Conservation (phyloP, 2,113 vertebrate genomes). For the Aspidoscelis tigris region DNA sequence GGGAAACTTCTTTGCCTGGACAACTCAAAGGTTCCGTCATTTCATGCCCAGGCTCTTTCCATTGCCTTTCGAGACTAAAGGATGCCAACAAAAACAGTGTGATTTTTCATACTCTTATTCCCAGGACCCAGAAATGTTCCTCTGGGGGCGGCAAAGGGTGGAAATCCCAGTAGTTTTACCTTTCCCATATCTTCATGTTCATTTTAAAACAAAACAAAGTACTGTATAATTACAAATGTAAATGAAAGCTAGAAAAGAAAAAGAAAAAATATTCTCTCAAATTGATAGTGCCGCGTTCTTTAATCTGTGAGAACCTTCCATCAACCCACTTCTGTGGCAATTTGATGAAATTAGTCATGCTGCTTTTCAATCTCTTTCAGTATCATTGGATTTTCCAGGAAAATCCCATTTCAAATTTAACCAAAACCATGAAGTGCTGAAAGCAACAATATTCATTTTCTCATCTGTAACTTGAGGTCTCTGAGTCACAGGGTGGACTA, state of each 20-base stretch:
- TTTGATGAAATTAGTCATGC: slow-evolving; percentile 7
- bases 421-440: slow-evolving; percentile 3
- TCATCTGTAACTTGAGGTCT: slow-evolving; percentile 7
- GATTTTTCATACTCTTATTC: too few species aligned
- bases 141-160: neutral
- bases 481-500: slow-evolving; percentile 9
- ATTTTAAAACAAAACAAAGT: neutral
- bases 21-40: too few species aligned
- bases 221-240: neutral
- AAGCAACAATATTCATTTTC: neutral
- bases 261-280: neutral
- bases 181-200: neutral
- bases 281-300: neutral
- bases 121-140: neutral
- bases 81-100: too few species aligned
- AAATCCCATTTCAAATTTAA: neutral
- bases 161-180: neutral
- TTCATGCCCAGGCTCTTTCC: too few species aligned
- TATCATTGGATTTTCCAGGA: slow-evolving; percentile 13
- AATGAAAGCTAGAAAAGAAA: neutral
- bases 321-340: neutral
- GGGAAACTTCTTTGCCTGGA: too few species aligned
- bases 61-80: too few species aligned
- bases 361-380: slow-evolving; percentile 11
- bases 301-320: slow-evolving; percentile 4